Conservation (phyloP, 2,113 vertebrate genomes). For the Crotalus viridis region DNA sequence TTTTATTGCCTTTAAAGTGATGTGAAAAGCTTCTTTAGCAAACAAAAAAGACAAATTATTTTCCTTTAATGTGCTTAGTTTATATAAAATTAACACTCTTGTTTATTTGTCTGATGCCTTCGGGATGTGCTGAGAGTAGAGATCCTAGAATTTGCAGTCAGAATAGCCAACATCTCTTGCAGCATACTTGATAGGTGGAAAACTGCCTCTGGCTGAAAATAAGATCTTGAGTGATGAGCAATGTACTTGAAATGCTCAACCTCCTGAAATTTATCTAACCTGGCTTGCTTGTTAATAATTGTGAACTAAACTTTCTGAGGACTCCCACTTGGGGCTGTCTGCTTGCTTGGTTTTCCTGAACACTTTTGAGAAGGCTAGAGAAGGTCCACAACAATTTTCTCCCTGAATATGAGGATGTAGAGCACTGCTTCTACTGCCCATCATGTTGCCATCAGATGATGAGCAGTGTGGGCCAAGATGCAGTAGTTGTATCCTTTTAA, state of each 20-base stretch:
- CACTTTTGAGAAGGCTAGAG: background rate
- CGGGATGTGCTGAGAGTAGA: background rate
- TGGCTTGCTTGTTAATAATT: background rate
- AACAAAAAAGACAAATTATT: background rate
- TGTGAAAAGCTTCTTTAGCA: conserved; percentile 65
- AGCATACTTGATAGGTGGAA: background rate
- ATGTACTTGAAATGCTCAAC: background rate
- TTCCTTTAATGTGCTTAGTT: background rate
- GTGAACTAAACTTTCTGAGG: background rate
- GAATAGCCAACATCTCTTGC: background rate
- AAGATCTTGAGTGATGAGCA: background rate
- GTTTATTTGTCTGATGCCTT: background rate
- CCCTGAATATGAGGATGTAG: background rate
- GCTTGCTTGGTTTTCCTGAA: background rate
- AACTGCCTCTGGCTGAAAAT: background rate
- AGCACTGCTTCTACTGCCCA: background rate
- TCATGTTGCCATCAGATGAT: background rate
- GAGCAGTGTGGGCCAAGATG: background rate
- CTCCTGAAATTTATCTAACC: background rate
- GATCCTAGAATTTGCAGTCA: background rate
- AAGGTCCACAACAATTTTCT: background rate
- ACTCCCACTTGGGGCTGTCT: background rate
- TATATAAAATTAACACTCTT: background rate
- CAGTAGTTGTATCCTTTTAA: background rate
- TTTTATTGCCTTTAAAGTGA: conserved; percentile 56